A percentile compares a stretch with the other conserved stretches of the same genome.
phyloP scores from a whole-genome alignment of 2,888 invertebrate genomes.

The Leptinotarsa tumamoca region DNA sequence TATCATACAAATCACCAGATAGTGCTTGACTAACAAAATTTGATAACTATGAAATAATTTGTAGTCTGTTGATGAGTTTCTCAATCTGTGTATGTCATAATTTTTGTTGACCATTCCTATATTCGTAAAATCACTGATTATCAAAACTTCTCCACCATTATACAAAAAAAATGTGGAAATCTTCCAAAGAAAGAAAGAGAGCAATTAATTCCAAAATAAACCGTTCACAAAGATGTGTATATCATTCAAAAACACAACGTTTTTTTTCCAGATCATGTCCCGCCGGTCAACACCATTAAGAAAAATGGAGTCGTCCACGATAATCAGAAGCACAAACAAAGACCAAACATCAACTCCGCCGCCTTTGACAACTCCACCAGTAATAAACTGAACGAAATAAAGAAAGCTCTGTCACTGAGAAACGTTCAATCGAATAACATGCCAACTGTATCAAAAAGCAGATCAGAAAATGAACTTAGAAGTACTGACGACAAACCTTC shows the following conservation, averaged over 20 bases:
- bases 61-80: no score
- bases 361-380: constrained; percentile 14
- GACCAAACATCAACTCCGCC: constrained; percentile 20
- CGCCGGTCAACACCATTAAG: constrained; percentile 24
- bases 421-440: neutral
- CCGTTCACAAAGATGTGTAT: no score
- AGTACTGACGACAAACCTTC: neutral
- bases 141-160: no score
- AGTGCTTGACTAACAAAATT: no score
- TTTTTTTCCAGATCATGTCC: constrained; percentile 12
- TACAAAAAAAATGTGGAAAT: no score
- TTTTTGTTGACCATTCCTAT: no score
- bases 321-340: constrained; percentile 8
- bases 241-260: neutral
- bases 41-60: no score
- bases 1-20: no score
- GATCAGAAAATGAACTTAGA: constrained; percentile 22
- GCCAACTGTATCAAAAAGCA: constrained; percentile 13
- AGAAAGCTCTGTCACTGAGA: neutral
- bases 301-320: constrained; percentile 22
- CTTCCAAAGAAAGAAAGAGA: no score
- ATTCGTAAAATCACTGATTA: no score
- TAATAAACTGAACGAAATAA: neutral
- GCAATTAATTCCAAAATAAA: no score
- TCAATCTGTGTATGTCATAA: no score